Percentiles rank a stretch among this genome's conserved stretches.
Evolutionary conservation across 2,888 invertebrate species (phyloP).

Genomic region (Leucoma salicis): DNA sequence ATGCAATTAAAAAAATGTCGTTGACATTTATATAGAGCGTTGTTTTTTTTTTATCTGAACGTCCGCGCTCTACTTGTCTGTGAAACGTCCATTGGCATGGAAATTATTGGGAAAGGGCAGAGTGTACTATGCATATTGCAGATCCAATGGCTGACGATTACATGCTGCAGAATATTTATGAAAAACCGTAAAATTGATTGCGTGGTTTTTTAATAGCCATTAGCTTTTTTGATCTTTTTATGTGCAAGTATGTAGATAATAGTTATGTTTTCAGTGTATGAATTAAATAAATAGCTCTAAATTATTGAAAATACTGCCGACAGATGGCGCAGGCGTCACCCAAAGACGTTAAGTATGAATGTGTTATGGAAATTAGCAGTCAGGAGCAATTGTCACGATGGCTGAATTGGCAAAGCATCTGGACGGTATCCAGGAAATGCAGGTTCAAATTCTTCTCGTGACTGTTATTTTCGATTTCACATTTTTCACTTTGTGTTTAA

Average conservation of each 20-base stretch:
- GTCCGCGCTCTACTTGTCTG: too few relatives aligned
- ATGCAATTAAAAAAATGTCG: neutral
- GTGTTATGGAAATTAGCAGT: too few relatives aligned
- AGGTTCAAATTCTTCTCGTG: too few relatives aligned
- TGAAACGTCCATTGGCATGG: slow-evolving; percentile 13
- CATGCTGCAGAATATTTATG: slow-evolving; percentile 18
- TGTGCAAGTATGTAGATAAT: neutral
- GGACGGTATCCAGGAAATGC: too few relatives aligned
- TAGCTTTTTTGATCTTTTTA: neutral
- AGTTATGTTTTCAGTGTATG: neutral
- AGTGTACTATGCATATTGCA: slow-evolving; percentile 17
- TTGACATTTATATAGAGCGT: slow-evolving; percentile 8
- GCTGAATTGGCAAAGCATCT: too few relatives aligned
- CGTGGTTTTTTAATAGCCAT: neutral
- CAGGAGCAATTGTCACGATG: too few relatives aligned
- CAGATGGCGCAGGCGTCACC: too few relatives aligned
- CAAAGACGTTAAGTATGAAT: too few relatives aligned
- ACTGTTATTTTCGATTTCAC: too few relatives aligned
- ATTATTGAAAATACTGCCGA: too few relatives aligned
- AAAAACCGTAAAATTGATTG: neutral
- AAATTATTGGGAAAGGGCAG: slow-evolving; percentile 24
- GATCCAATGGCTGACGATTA: slow-evolving; percentile 16
- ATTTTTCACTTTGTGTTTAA: too few relatives aligned
- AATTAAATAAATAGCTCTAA: too few relatives aligned
- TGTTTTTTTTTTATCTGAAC: slow-evolving; percentile 10